phyloP scores from a whole-genome alignment of 2,113 vertebrate genomes.

The Muntiacus muntjak region DNA sequence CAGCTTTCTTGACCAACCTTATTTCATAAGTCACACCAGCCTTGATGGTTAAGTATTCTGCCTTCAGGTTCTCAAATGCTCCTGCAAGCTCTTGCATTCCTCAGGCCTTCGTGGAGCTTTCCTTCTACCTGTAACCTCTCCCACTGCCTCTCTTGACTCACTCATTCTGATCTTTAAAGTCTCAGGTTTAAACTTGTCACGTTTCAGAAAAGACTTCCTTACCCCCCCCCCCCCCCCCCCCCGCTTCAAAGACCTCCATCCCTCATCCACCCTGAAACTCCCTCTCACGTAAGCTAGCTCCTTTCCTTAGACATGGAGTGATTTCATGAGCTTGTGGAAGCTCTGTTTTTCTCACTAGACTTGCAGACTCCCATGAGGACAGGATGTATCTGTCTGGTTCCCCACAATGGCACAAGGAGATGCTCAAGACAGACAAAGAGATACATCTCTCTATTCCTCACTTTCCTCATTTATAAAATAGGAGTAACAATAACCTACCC shows the following conservation, averaged over 20 bases:
- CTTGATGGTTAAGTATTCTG: neutral
- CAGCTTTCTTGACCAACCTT: neutral
- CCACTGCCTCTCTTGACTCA: neutral
- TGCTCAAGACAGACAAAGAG: neutral
- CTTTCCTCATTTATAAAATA: neutral
- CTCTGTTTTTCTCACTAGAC: neutral
- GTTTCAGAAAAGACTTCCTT: neutral
- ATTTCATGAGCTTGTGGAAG: neutral
- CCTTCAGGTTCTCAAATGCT: neutral
- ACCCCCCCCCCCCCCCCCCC: neutral
- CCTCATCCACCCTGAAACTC: fast-evolving
- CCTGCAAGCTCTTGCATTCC: neutral
- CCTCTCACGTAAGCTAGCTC: neutral
- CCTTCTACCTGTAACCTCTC: neutral
- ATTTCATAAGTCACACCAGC: neutral
- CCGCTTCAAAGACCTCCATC: neutral
- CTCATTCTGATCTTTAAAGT: neutral
- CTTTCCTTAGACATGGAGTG: neutral
- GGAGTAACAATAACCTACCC: neutral
- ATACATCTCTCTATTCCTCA: neutral
- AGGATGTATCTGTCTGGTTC: neutral
- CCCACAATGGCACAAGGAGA: neutral
- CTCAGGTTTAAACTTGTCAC: neutral
- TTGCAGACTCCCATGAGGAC: neutral
- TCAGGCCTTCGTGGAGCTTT: fast-evolving